Base-by-base conservation (phyloP, 2,888 invertebrate genomes). In the Stegana nigrithorax region DNA sequence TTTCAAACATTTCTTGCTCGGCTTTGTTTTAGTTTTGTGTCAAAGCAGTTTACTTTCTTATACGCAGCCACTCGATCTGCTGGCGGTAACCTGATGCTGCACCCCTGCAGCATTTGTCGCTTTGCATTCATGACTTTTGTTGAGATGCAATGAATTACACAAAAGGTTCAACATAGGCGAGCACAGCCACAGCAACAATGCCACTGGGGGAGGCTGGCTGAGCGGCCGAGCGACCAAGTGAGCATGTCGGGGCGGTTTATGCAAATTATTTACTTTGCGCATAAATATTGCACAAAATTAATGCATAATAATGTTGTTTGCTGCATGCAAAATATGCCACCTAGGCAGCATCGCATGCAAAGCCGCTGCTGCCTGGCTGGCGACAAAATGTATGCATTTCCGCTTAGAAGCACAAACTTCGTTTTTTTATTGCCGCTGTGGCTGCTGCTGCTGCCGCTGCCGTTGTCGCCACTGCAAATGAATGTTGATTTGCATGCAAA, bases 401-500 rank as follows among this genome's bases (percentile, higher is more conserved):
- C n/a, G 19, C 32, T 53, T 53, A 29, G 32, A 17, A 45, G 53
- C 19, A 32, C 71, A 67, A 71, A 76, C 78, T 75, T n/a, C n/a
- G n/a, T n/a, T n/a, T n/a, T n/a, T n/a, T n/a, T n/a, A 75, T 78
- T 75, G 21, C 25, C 7, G 47, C 47, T 47, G 7, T 75, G 63
- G 71, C 68, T 72, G 69, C 67, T 64, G 63, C 29, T 66, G 64
- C 25, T 42, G 29, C 36, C n/a, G 59, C 29, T 47, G 58, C 21
- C 56, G 51, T 63, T 59, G 65, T 8, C 55, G 60, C 25, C 23
- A 50, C 44, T 59, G 27, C 26, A 8, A n/a, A n/a, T n/a, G 72
- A 67, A 75, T 75, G 78, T 71, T 75, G 78, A 75, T 75, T 78
- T 76, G 32, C 53, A 53, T 53, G 53, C 32, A 53, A 19, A 29